phyloP scores from a whole-genome alignment of 2,113 vertebrate genomes.

The Mesitornis unicolor region DNA sequence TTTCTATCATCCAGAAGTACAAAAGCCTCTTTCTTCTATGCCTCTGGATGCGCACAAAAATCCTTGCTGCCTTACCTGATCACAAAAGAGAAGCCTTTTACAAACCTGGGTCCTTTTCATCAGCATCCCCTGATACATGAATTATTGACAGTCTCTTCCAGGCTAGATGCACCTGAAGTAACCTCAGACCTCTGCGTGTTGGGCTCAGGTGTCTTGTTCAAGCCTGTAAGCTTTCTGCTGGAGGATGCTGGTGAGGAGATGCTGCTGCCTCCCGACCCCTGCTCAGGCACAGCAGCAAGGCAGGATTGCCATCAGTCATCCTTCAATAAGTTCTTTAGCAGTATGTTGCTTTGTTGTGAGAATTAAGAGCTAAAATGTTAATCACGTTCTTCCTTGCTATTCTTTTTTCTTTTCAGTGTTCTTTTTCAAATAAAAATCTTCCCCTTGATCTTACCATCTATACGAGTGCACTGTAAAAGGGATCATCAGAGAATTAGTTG shows the following conservation, averaged over 20 bases:
- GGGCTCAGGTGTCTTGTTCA: neutral
- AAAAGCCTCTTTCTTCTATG: neutral
- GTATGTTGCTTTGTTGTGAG: neutral
- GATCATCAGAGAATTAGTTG: neutral
- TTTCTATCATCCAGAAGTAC: neutral
- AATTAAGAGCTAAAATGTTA: neutral
- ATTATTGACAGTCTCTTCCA: neutral
- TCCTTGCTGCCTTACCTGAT: neutral
- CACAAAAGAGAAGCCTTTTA: neutral
- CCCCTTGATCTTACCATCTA: neutral
- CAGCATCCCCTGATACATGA: neutral
- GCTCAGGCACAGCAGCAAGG: neutral
- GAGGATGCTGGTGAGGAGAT: accelerated
- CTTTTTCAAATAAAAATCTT: neutral
- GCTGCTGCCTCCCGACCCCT: neutral
- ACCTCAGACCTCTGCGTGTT: accelerated
- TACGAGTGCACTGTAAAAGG: neutral
- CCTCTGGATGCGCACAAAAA: neutral
- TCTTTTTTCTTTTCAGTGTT: neutral
- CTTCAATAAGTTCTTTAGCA: neutral
- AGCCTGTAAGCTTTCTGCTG: neutral
- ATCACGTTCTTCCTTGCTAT: neutral
- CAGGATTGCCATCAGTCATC: neutral
- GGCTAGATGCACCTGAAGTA: neutral
- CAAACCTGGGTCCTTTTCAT: neutral